phyloP scores from a whole-genome alignment of 2,888 invertebrate genomes.

The Lamellibrachia columna region DNA sequence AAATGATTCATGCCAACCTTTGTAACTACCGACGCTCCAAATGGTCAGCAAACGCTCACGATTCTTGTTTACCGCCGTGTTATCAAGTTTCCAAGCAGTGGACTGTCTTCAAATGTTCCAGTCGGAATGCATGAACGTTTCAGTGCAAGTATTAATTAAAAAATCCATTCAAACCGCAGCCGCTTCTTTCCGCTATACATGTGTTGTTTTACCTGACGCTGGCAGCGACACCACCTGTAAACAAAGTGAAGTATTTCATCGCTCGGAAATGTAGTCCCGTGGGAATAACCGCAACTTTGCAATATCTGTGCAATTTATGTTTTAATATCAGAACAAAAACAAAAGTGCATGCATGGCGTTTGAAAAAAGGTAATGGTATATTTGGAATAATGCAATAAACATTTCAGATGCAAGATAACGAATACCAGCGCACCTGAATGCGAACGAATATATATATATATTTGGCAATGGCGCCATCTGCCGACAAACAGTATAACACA shows the following conservation, averaged over 20 bases:
- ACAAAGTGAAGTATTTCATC: slow-evolving; percentile 16
- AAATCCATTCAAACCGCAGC: not conserved
- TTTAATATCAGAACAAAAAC: not conserved
- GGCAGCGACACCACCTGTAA: slow-evolving; percentile 12
- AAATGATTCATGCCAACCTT: not conserved
- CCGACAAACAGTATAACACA: not conserved
- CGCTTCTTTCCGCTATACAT: not conserved
- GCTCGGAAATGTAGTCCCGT: slow-evolving; percentile 12
- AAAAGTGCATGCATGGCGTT: not conserved
- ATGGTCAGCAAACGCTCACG: not conserved
- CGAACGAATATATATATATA: not conserved
- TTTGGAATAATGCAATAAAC: not conserved
- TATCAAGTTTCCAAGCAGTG: not conserved
- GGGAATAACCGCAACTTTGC: not conserved
- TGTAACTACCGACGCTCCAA: not conserved
- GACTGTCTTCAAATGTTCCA: not conserved
- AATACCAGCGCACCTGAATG: slow-evolving; percentile 11
- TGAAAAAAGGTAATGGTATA: not conserved
- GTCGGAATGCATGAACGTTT: not conserved
- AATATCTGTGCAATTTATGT: not conserved
- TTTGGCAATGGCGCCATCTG: not conserved
- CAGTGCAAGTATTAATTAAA: not conserved
- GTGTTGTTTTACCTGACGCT: slow-evolving; percentile 6
- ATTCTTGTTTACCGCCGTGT: not conserved
- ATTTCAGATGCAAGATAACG: not conserved